Evolutionary conservation across 2,888 invertebrate genomes (phyloP).

Genomic region (Cinara cedri): DNA sequence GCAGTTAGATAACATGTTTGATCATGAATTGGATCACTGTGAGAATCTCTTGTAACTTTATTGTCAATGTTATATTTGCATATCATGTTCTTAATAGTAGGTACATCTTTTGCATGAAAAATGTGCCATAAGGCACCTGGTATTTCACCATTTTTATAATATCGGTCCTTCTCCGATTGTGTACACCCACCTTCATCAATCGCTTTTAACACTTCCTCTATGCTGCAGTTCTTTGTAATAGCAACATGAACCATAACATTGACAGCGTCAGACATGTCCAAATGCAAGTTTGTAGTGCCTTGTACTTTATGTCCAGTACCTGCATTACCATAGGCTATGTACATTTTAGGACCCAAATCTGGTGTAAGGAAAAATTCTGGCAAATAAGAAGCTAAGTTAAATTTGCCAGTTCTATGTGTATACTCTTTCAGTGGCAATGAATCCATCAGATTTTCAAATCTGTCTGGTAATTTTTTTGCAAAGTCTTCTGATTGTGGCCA

Average conservation of each 20-base stretch:
- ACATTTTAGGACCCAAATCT: conserved; percentile 97
- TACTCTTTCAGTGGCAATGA: conserved; percentile 89
- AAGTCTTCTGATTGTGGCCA: conserved; percentile 89
- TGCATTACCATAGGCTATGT: conserved; percentile 94
- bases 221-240: conserved; percentile 81
- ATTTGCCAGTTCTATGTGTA: conserved; percentile 82
- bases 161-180: conserved; percentile 78
- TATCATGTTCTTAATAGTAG: conserved; percentile 90
- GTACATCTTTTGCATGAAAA: conserved; percentile 91
- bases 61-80: conserved; percentile 77
- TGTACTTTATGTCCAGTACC: conserved; percentile 72
- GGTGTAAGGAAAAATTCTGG: conserved; percentile 93
- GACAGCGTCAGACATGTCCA: conserved; percentile 96
- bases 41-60: conserved; percentile 82
- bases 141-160: conserved; percentile 77
- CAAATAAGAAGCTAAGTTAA: conserved; percentile 89
- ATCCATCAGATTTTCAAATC: conserved; percentile 88
- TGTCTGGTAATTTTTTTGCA: conserved; percentile 66
- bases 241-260: conserved; percentile 97
- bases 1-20: conserved; percentile 95
- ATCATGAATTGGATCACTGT: conserved; percentile 97
- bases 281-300: conserved; percentile 94
- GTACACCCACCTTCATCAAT: conserved; percentile 94
- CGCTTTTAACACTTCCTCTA: conserved; percentile 79
- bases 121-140: conserved; percentile 99